Conservation (phyloP, 1,140 invertebrate species). For the Drosophila carrolli region DNA sequence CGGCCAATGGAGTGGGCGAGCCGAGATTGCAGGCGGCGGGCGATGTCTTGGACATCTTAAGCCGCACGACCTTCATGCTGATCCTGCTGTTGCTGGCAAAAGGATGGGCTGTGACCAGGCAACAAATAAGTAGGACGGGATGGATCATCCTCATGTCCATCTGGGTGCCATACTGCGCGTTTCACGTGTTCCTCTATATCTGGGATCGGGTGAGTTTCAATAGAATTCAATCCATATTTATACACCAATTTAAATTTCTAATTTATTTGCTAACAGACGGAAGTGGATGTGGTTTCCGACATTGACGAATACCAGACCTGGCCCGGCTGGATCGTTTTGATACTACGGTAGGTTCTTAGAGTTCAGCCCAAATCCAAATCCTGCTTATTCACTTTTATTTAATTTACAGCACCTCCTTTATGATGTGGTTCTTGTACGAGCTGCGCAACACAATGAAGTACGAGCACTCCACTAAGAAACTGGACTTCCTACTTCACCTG, state of each 20-base stretch:
- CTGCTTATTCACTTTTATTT: neutral
- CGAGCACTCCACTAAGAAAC: conserved; percentile 95
- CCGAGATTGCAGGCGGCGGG: conserved; percentile 92
- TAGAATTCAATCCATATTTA: neutral
- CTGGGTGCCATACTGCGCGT: conserved; percentile 95
- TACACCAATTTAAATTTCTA: neutral
- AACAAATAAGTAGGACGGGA: conserved; percentile 92
- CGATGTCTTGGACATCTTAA: conserved; percentile 96
- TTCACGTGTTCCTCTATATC: conserved; percentile 96
- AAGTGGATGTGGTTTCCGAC: conserved; percentile 97
- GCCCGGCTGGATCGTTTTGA: conserved; percentile 97
- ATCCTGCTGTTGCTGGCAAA: conserved; percentile 96
- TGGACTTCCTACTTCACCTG: conserved; percentile 97
- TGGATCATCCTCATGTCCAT: conserved; percentile 92
- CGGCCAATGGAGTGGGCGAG: conserved; percentile 94
- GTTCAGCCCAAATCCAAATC: neutral
- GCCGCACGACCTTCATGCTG: conserved; percentile 97
- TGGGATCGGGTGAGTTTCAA: conserved; percentile 94
- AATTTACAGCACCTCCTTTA: conserved; percentile 92
- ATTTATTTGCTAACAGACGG: conserved; percentile 88
- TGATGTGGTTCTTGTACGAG: conserved; percentile 97
- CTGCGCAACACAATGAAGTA: conserved; percentile 96
- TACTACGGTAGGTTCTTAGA: conserved; percentile 78
- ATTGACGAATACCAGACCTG: conserved; percentile 98
- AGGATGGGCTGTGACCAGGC: conserved; percentile 97